Evolutionary conservation across 2,797 vertebrate genomes (phyloP).

Genomic region (Pelobates cultripes): DNA sequence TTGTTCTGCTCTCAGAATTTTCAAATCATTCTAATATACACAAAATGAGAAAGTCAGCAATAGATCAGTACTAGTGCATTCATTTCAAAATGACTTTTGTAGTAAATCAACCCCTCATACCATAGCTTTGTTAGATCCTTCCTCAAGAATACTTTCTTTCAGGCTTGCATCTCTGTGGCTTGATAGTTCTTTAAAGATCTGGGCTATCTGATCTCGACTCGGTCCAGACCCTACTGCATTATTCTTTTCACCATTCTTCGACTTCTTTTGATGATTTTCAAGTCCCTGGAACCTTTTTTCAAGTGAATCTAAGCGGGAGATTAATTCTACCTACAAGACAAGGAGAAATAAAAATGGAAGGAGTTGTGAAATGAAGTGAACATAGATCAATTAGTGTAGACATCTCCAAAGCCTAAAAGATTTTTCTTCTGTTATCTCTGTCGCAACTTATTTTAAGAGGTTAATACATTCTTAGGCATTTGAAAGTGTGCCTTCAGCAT

Average conservation of each 20-base stretch:
- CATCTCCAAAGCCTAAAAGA: no score
- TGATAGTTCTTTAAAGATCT: slow-evolving; percentile 66
- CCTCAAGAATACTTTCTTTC: slow-evolving; percentile 63
- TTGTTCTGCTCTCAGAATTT: slow-evolving; percentile 60
- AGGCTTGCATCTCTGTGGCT: slow-evolving; percentile 60
- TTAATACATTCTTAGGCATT: no score
- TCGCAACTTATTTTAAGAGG: no score
- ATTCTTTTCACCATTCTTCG: slow-evolving; percentile 34
- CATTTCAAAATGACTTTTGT: not conserved
- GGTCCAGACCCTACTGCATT: not conserved
- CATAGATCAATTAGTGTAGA: no score
- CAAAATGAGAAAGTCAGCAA: not conserved
- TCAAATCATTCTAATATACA: slow-evolving; percentile 63
- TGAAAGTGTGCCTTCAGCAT: no score
- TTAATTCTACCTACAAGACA: slow-evolving; percentile 57
- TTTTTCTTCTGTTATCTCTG: no score
- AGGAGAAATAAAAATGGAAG: not conserved
- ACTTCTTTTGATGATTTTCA: slow-evolving; percentile 65
- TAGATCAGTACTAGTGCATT: not conserved
- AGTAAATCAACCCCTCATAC: slow-evolving; percentile 51
- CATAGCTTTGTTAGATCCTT: slow-evolving; percentile 63
- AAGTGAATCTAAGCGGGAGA: slow-evolving; percentile 68
- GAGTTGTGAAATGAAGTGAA: no score
- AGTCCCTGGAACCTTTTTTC: slow-evolving; percentile 70
- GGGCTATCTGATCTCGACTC: slow-evolving; percentile 59